Conservation (phyloP, 2,113 vertebrate species). For the Chauna torquata region DNA sequence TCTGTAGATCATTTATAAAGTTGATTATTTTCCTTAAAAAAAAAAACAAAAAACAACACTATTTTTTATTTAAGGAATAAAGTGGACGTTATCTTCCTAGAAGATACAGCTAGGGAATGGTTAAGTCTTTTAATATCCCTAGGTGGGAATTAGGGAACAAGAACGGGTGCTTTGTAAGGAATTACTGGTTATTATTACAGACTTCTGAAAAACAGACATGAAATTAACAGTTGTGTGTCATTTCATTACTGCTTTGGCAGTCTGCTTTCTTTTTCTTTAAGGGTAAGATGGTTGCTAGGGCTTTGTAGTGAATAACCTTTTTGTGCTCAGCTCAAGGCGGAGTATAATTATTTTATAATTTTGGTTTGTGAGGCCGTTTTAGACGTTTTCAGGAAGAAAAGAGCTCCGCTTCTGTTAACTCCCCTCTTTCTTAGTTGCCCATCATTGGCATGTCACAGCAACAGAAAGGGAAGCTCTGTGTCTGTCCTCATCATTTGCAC, state of each 20-base stretch:
- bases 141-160: constrained; percentile 58
- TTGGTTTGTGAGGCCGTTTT: constrained; percentile 33
- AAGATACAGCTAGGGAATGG: constrained; percentile 31
- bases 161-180: constrained; percentile 68
- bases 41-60: too few relatives aligned
- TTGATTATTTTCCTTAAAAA: background rate
- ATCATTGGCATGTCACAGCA: background rate
- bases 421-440: background rate
- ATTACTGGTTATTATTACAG: constrained; percentile 73
- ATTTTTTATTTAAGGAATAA: constrained; percentile 11
- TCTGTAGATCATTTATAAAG: background rate
- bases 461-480: background rate
- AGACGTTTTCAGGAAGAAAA: constrained; percentile 36
- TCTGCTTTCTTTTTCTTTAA: constrained; percentile 56
- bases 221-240: constrained; percentile 72
- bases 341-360: constrained; percentile 72
- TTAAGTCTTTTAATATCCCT: constrained; percentile 41
- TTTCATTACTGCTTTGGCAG: constrained; percentile 68
- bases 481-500: background rate
- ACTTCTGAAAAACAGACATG: constrained; percentile 70
- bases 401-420: constrained; percentile 9
- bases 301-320: constrained; percentile 70
- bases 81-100: constrained; percentile 13
- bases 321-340: constrained; percentile 57
- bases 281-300: constrained; percentile 65